A percentile compares a stretch with the other conserved stretches of the same genome.
phyloP scores from a whole-genome alignment of 2,888 invertebrate species.

The Phlogophora meticulosa region DNA sequence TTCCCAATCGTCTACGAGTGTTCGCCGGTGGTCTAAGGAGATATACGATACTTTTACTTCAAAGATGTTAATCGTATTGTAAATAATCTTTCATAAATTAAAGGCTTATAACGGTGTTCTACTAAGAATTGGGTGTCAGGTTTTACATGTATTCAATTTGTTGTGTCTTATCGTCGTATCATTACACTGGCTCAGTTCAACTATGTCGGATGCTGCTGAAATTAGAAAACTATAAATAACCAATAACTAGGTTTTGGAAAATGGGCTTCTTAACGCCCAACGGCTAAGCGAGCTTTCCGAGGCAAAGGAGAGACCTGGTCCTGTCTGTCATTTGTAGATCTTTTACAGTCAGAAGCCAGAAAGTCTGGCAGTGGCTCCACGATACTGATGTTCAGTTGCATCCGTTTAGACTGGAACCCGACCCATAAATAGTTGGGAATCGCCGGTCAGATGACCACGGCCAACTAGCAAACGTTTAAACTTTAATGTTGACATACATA shows the following conservation, averaged over 20 bases:
- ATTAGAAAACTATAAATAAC: not conserved
- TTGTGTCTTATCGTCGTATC: conserved; percentile 21
- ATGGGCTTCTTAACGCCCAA: no score
- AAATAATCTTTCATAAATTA: conserved; percentile 52
- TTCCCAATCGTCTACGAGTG: conserved; percentile 5
- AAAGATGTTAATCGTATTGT: conserved; percentile 53
- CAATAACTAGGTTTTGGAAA: not conserved
- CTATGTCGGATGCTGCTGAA: not conserved
- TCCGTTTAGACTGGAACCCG: no score
- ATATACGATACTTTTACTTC: conserved; percentile 47
- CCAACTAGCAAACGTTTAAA: not conserved
- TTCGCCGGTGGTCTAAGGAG: conserved; percentile 40
- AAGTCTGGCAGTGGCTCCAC: no score
- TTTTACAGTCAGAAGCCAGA: no score
- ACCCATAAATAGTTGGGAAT: no score
- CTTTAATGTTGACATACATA: conserved; percentile 21
- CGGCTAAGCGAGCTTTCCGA: no score
- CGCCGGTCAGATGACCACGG: no score
- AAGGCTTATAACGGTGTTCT: conserved; percentile 45
- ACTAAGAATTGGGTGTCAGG: conserved; percentile 32
- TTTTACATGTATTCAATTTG: conserved; percentile 13
- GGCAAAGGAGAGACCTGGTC: no score
- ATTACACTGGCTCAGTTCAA: conserved; percentile 1
- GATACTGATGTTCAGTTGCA: no score
- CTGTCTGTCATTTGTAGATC: no score